Percentiles rank a stretch among this genome's conserved stretches.
Evolutionary conservation across 2,797 vertebrate genomes (phyloP).

Genomic region (Rhabdophis nuchalis): DNA sequence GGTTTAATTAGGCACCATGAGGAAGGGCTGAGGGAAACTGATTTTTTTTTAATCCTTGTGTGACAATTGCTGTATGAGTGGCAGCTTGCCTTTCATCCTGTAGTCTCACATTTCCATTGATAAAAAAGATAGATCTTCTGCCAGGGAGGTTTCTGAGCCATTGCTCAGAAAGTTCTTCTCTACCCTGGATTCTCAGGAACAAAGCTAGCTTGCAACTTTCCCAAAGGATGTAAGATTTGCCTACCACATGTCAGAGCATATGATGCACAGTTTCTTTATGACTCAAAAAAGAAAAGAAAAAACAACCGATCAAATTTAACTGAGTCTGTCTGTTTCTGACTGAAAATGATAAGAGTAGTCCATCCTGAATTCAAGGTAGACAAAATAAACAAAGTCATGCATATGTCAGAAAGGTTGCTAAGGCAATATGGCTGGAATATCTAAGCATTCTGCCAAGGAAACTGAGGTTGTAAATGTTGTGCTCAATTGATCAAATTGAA

Average conservation of each 20-base stretch:
- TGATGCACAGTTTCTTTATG: slow-evolving; percentile 26
- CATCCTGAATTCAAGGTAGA: not conserved
- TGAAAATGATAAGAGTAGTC: not conserved
- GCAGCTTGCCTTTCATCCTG: not conserved
- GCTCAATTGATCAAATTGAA: not conserved
- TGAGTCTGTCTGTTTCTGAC: not conserved
- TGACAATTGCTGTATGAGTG: not conserved
- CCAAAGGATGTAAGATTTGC: slow-evolving; percentile 33
- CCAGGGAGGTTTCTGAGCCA: not conserved
- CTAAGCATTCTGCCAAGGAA: not conserved
- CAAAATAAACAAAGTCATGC: not conserved
- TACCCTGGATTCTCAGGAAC: slow-evolving; percentile 24
- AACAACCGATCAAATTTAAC: not conserved
- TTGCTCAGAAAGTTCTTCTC: slow-evolving; percentile 38
- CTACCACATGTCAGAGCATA: slow-evolving; percentile 28
- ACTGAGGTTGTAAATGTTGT: not conserved
- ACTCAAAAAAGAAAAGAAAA: slow-evolving; percentile 18
- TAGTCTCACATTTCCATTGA: not conserved
- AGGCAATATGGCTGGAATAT: not conserved
- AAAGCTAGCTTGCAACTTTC: slow-evolving; percentile 47
- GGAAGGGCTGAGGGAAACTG: not conserved
- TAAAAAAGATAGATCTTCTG: slow-evolving; percentile 46
- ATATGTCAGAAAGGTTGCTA: not conserved
- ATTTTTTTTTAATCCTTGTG: slow-evolving; percentile 34
- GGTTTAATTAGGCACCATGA: slow-evolving; percentile 24